Percentiles rank a stretch among this genome's conserved stretches.
These are phyloP conservation scores for Hippolais icterina DNA, from an alignment of 2,113 vertebrate genomes.

Conservation along the genomic window DNA sequence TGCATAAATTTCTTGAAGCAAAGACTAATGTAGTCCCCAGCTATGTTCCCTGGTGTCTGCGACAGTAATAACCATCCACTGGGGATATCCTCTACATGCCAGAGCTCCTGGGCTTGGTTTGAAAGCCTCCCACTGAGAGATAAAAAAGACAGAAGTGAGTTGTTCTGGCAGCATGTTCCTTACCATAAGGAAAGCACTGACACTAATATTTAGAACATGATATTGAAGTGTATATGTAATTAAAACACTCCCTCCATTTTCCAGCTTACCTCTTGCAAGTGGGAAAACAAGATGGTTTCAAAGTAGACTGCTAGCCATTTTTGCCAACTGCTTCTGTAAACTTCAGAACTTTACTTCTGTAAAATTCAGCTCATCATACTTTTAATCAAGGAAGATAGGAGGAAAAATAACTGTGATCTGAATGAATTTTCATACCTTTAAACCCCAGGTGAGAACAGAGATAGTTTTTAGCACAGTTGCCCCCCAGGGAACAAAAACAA, in stretches of 20 bases:
- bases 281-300: not conserved
- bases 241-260: not conserved
- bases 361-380: not conserved
- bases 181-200: not conserved
- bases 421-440: constrained; percentile 8
- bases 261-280: not conserved
- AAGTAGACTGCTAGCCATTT: not conserved
- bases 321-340: not conserved
- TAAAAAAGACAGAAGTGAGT: not conserved
- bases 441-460: not conserved
- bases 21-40: not conserved
- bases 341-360: not conserved
- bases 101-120: not conserved
- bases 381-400: not conserved
- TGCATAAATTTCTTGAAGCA: not conserved
- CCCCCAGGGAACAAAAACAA: constrained; percentile 48
- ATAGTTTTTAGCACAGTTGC: not conserved
- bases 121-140: not conserved
- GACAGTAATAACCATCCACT: not conserved
- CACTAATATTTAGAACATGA: not conserved
- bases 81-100: fast-evolving
- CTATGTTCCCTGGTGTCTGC: not conserved
- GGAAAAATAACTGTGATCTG: constrained; percentile 9
- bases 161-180: not conserved
- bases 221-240: not conserved